These are phyloP conservation scores for Potamarius usumacintae DNA, from an alignment of 2,113 vertebrate species.

Conservation along the genomic window DNA sequence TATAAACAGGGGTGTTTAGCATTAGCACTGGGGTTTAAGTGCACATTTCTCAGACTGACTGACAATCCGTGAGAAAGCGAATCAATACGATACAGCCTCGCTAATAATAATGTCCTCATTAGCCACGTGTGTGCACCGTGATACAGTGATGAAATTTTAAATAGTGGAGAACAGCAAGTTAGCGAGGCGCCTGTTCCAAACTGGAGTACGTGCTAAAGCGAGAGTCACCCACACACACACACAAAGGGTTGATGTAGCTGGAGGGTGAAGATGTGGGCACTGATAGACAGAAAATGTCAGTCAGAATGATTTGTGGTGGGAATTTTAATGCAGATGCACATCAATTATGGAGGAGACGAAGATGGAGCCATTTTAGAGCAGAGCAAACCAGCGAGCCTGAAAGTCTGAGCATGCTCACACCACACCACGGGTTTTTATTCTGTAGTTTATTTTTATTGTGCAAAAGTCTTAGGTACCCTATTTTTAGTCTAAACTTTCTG, in stretches of 20 bases:
- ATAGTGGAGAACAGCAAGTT: slow-evolving; percentile 42
- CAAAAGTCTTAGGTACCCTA: no score
- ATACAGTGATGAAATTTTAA: slow-evolving; percentile 49
- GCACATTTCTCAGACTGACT: slow-evolving; percentile 22
- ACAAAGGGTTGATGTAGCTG: slow-evolving; percentile 2
- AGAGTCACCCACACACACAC: slow-evolving; percentile 26
- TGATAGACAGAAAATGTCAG: slow-evolving; percentile 3
- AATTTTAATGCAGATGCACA: slow-evolving; percentile 30
- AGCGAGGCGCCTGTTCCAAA: slow-evolving; percentile 35
- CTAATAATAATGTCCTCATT: slow-evolving; percentile 48
- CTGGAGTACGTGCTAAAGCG: not conserved
- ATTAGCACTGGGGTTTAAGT: slow-evolving; percentile 21
- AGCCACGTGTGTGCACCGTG: slow-evolving; percentile 14
- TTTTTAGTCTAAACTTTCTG: no score
- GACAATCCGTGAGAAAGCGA: slow-evolving; percentile 38
- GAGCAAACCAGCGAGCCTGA: not conserved
- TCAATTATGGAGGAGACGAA: slow-evolving; percentile 25
- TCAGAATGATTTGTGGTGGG: slow-evolving; percentile 1
- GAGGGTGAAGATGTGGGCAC: slow-evolving; percentile 7
- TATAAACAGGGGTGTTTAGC: slow-evolving; percentile 32
- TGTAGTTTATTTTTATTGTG: no score
- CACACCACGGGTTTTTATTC: not conserved
- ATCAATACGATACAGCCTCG: slow-evolving; percentile 41
- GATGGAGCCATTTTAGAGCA: not conserved
- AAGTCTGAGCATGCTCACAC: not conserved